Percentiles rank a stretch among this genome's conserved stretches.
phyloP scores from a whole-genome alignment of 2,888 invertebrate species.

The Dicycla oo region DNA sequence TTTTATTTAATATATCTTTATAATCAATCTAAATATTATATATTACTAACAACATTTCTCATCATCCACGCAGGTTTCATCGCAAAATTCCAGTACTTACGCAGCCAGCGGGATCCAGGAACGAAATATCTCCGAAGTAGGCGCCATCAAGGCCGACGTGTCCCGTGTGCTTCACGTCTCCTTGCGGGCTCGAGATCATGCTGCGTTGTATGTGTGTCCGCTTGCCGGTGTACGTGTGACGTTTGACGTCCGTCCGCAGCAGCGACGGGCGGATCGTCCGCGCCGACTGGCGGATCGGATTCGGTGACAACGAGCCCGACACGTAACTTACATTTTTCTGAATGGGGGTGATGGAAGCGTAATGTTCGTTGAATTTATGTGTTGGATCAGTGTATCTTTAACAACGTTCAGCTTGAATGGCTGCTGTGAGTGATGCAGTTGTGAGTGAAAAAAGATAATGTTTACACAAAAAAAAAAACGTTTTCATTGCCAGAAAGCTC shows the following conservation, averaged over 20 bases:
- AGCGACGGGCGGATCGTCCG: conserved; percentile 81
- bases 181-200: conserved; percentile 99
- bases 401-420: conserved; percentile 14
- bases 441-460: conserved; percentile 27
- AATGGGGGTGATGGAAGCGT: conserved; percentile 65
- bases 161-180: conserved; percentile 98
- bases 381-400: conserved; percentile 14
- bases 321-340: conserved; percentile 59
- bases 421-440: conserved; percentile 46
- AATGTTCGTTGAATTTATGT: conserved; percentile 59
- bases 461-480: conserved; percentile 30
- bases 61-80: conserved; percentile 35
- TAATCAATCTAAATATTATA: background rate
- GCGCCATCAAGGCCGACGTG: conserved; percentile 99
- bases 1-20: background rate
- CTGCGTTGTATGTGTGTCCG: conserved; percentile 93
- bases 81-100: conserved; percentile 75
- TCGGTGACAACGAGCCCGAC: conserved; percentile 78
- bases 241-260: conserved; percentile 88
- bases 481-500: conserved; percentile 45
- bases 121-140: conserved; percentile 97
- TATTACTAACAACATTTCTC: background rate
- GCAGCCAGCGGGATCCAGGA: conserved; percentile 86
- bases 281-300: conserved; percentile 78
- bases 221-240: conserved; percentile 88